Percentiles rank a stretch among this genome's conserved stretches.
phyloP scores from a whole-genome alignment of 1,140 invertebrate species.

The Andrena cerasifolii region DNA sequence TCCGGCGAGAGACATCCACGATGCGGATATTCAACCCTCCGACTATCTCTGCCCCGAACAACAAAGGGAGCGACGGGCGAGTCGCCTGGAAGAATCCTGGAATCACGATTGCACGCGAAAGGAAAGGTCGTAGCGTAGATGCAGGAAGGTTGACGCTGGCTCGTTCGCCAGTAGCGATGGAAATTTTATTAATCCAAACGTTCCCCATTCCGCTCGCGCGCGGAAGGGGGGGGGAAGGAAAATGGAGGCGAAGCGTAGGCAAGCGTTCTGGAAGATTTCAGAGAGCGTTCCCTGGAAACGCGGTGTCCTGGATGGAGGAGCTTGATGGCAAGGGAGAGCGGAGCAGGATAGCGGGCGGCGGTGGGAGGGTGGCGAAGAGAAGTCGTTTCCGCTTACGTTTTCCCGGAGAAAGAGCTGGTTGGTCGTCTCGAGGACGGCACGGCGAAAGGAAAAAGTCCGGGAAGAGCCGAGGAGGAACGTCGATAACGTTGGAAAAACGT shows the following conservation, averaged over 20 bases:
- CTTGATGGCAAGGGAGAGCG: slow-evolving; percentile 27
- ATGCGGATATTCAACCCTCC: too few species aligned
- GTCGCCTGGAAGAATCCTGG: slow-evolving; percentile 4
- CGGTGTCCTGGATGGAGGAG: slow-evolving; percentile 20
- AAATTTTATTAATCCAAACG: slow-evolving; percentile 56
- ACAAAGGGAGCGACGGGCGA: too few species aligned
- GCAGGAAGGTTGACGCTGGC: slow-evolving; percentile 9
- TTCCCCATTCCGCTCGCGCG: slow-evolving; percentile 39
- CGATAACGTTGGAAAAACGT: slow-evolving; percentile 79
- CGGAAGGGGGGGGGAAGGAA: slow-evolving; percentile 13
- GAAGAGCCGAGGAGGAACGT: slow-evolving; percentile 72
- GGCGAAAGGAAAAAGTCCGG: slow-evolving; percentile 65
- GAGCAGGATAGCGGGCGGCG: background rate
- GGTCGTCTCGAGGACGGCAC: slow-evolving; percentile 63
- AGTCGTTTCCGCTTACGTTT: slow-evolving; percentile 68
- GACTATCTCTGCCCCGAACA: too few species aligned
- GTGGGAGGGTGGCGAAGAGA: slow-evolving; percentile 1
- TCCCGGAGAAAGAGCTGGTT: slow-evolving; percentile 66
- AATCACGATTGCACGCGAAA: slow-evolving; percentile 21
- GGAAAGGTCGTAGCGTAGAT: background rate
- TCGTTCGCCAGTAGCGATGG: slow-evolving; percentile 37
- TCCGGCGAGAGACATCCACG: too few species aligned
- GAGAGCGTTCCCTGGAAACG: slow-evolving; percentile 40
- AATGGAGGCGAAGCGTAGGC: slow-evolving; percentile 47
- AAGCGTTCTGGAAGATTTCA: slow-evolving; percentile 63